Percentiles rank a stretch among this genome's conserved stretches.
phyloP scores from a whole-genome alignment of 2,888 invertebrate genomes.

The Ypsolopha sequella region DNA sequence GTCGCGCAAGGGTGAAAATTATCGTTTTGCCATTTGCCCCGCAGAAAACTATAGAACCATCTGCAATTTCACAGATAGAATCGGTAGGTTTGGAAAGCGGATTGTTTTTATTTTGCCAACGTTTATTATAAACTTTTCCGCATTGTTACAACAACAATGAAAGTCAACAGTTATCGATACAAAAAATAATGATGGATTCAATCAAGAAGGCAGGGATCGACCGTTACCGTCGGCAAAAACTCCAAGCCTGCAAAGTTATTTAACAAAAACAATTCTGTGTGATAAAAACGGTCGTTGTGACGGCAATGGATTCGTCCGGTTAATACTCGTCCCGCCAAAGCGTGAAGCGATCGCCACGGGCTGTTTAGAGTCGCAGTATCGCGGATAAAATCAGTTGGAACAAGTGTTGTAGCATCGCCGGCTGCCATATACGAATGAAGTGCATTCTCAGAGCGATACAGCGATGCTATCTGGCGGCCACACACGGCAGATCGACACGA shows the following conservation, averaged over 20 bases:
- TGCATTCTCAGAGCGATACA: slow-evolving; percentile 38
- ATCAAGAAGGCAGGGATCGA: neutral
- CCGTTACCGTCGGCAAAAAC: slow-evolving; percentile 3
- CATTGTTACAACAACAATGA: neutral
- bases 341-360: slow-evolving; percentile 24
- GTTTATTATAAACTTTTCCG: neutral
- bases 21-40: slow-evolving; percentile 66
- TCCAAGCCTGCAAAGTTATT: neutral
- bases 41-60: slow-evolving; percentile 31
- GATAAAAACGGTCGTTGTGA: slow-evolving; percentile 7
- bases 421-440: slow-evolving; percentile 50
- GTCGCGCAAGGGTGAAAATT: slow-evolving; percentile 63
- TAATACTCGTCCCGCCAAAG: slow-evolving; percentile 40
- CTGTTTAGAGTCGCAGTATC: slow-evolving; percentile 25
- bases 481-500: slow-evolving; percentile 32
- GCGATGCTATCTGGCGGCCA: slow-evolving; percentile 47
- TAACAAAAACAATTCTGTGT: slow-evolving; percentile 10
- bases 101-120: no score
- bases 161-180: neutral
- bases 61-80: no score
- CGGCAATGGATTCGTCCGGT: slow-evolving; percentile 24
- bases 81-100: no score
- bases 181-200: slow-evolving; percentile 1
- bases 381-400: slow-evolving; percentile 43
- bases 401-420: slow-evolving; percentile 60